Base-by-base conservation (phyloP, 2,797 vertebrate species). In the Periophthalmus magnuspinnatus region DNA sequence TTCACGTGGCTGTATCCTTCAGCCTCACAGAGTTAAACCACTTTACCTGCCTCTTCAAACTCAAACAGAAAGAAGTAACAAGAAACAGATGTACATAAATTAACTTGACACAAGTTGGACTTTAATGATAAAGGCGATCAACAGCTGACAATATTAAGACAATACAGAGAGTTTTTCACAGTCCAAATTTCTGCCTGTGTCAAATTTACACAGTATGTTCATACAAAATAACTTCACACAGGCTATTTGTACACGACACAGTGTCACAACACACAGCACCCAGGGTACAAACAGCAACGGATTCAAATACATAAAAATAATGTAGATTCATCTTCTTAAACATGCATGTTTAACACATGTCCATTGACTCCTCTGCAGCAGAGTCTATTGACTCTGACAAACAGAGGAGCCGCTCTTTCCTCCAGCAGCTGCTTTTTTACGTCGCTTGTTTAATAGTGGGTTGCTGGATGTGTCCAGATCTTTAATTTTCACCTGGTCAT, bases 401-500 rank as follows among this genome's bases (percentile, higher is more conserved):
- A 96, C 94, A 0, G 94, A 91, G 70, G 89, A 91, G 0, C 92
- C 89, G 0, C 91, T 86, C 78, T 93, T 93, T 65, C 92, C 91
- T 9, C 93, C 84, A 0, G 95, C 93, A 0, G 94, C 94, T 2
- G 97, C 96, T 87, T 97, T 99, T 91, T 98, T 98, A 67, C 97
- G 95, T 59, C 97, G 94, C 87, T 99, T 98, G 93, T 97, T 97
- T 82, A 99, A 94, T 24, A 99, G 95, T 6, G 95, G 95, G 89
- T 99, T 99, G 91, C 94, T 99, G 72, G 97, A 98, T 0, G 95
- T 97, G 90, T 98, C 95, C 69, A 99, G 92, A 83, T 98, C 97
- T 85, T 99, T 99, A 86, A 99, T 98, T 91, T 96, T 98, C 86
- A 99, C 96, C 91, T 99, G 97, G 86, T 99, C 97, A 1, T 99